phyloP scores from a whole-genome alignment of 2,888 invertebrate genomes.

The Microctonus aethiopoides region DNA sequence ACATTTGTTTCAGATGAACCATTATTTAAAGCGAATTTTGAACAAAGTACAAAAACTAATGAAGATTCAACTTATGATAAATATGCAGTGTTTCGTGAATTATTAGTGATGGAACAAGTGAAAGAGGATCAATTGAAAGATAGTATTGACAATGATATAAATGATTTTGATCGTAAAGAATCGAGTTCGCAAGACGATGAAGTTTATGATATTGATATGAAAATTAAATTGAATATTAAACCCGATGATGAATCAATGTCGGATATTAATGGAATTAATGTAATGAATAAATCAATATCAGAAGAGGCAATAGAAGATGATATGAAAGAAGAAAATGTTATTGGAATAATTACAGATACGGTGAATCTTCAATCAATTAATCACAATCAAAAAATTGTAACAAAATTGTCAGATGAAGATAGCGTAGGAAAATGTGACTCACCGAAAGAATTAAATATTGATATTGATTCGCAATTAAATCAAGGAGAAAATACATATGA shows the following conservation, averaged over 20 bases:
- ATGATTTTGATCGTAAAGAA: slow-evolving; percentile 19
- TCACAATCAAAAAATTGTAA: slow-evolving; percentile 12
- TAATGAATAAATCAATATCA: neutral
- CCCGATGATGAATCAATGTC: neutral
- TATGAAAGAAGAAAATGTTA: slow-evolving; percentile 40
- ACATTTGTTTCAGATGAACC: slow-evolving; percentile 58
- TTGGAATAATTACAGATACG: slow-evolving; percentile 33
- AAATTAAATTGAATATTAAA: slow-evolving; percentile 20
- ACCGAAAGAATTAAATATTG: slow-evolving; percentile 25
- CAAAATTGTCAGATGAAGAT: slow-evolving; percentile 23
- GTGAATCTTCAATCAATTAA: slow-evolving; percentile 14
- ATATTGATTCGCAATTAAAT: neutral
- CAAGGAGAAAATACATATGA: slow-evolving; percentile 9
- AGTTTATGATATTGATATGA: neutral
- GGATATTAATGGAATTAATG: neutral
- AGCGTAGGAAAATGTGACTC: slow-evolving; percentile 25
- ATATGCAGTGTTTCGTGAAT: slow-evolving; percentile 88
- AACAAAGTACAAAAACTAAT: slow-evolving; percentile 68
- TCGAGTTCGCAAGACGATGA: slow-evolving; percentile 1
- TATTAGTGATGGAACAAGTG: slow-evolving; percentile 76
- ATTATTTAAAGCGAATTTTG: slow-evolving; percentile 77
- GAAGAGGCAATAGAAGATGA: slow-evolving; percentile 1
- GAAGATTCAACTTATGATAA: slow-evolving; percentile 77
- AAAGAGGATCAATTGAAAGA: slow-evolving; percentile 23
- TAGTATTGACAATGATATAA: neutral